phyloP scores from a whole-genome alignment of 1,140 invertebrate species.

The Orchestia grillus region DNA sequence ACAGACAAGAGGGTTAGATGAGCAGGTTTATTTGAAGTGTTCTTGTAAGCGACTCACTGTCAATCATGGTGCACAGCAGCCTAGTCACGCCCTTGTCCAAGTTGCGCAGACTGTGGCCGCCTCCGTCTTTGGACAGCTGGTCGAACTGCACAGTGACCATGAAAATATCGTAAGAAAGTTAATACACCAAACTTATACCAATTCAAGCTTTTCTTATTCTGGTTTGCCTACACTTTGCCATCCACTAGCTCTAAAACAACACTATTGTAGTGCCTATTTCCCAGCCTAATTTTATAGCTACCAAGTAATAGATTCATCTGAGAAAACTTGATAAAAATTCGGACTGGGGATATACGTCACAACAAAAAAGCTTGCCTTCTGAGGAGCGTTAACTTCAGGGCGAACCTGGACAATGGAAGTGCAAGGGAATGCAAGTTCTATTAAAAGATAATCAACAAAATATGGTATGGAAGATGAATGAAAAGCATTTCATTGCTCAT shows the following conservation, averaged over 20 bases:
- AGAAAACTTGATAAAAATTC: background rate
- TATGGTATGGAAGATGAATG: background rate
- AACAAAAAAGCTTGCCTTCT: background rate
- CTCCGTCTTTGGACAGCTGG: slow-evolving; percentile 25
- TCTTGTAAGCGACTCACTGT: background rate
- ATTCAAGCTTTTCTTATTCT: too few relatives aligned
- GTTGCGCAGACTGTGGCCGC: background rate
- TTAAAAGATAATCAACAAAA: background rate
- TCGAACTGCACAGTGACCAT: background rate
- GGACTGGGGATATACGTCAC: background rate
- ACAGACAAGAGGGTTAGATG: background rate
- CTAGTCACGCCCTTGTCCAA: background rate
- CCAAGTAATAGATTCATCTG: background rate
- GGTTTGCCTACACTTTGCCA: background rate
- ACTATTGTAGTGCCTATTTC: background rate
- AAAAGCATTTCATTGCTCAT: too few relatives aligned
- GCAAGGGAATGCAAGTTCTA: background rate
- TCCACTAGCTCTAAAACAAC: background rate
- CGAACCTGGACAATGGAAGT: background rate
- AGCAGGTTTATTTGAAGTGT: background rate
- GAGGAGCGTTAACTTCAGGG: background rate
- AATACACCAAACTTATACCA: background rate
- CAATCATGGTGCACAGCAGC: slow-evolving; percentile 19
- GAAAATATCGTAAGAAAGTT: background rate
- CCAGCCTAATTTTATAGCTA: background rate